phyloP scores from a whole-genome alignment of 2,113 vertebrate genomes.

The Bos javanicus region DNA sequence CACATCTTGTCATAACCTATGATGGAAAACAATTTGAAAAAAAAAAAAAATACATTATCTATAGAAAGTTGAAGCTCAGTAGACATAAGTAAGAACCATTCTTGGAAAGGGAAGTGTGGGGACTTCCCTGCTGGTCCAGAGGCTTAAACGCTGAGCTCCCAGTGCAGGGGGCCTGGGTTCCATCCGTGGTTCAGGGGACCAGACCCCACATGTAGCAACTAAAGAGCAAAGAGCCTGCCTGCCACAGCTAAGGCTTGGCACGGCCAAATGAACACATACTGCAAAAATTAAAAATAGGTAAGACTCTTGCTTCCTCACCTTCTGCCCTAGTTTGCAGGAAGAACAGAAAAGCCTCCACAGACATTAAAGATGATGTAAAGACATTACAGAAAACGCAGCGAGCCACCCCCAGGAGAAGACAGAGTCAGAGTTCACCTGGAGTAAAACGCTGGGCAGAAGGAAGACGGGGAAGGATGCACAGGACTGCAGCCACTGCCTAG shows the following conservation, averaged over 20 bases:
- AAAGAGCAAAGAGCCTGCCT: not conserved
- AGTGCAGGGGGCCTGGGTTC: not conserved
- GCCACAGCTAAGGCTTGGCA: not conserved
- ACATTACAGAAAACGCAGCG: not conserved
- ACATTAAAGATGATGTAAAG: fast-evolving
- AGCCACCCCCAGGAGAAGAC: fast-evolving
- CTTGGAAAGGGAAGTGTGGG: not conserved
- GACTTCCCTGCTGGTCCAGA: not conserved
- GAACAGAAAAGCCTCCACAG: too few species aligned
- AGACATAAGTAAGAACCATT: not conserved
- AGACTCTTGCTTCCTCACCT: not conserved
- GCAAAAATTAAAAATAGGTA: not conserved
- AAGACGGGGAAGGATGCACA: fast-evolving
- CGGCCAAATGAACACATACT: not conserved
- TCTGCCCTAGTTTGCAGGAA: not conserved
- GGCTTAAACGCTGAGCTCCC: not conserved
- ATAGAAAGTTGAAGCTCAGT: not conserved
- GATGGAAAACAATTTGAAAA: not conserved
- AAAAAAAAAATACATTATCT: not conserved
- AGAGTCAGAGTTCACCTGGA: fast-evolving
- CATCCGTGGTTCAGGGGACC: not conserved
- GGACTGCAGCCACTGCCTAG: fast-evolving
- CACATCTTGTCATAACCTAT: not conserved
- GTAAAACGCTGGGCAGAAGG: fast-evolving
- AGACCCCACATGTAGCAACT: fast-evolving